phyloP scores from a whole-genome alignment of 92 coral and sea anemone species.

The Muricea muricata region DNA sequence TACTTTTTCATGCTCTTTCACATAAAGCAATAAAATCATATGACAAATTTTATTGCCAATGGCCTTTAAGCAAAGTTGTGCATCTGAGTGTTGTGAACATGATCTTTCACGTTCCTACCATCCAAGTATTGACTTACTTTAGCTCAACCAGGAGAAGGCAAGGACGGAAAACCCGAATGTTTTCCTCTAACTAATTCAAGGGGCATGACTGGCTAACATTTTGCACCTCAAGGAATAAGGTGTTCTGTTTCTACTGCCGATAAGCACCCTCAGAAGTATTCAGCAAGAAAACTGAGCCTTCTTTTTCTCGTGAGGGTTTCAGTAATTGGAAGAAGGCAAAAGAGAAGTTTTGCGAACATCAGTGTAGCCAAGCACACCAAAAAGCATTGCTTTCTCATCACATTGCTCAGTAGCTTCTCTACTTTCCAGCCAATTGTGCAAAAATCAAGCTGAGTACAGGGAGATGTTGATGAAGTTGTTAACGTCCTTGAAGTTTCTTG shows the following conservation, averaged over 20 bases:
- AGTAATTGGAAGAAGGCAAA: slow-evolving; percentile 25
- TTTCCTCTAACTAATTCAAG: slow-evolving; percentile 2
- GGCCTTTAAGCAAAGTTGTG: slow-evolving; percentile 2
- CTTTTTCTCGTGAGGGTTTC: not conserved
- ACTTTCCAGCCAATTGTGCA: slow-evolving; percentile 6
- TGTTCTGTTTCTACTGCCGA: slow-evolving; percentile 18
- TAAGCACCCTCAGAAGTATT: not conserved
- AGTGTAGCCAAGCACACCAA: slow-evolving; percentile 3
- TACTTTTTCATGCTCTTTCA: too few species aligned
- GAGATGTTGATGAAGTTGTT: slow-evolving; percentile 4
- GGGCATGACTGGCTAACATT: slow-evolving; percentile 3
- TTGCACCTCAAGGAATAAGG: slow-evolving; percentile 1
- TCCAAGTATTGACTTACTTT: slow-evolving; percentile 9
- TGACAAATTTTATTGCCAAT: not conserved
- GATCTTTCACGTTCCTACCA: slow-evolving; percentile 6
- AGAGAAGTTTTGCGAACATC: not conserved
- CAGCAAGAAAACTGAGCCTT: not conserved
- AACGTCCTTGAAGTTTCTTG: not conserved
- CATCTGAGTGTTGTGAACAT: slow-evolving; percentile 21
- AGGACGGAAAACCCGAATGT: slow-evolving; percentile 14
- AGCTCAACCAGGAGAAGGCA: slow-evolving; percentile 25
- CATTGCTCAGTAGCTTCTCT: slow-evolving; percentile 12
- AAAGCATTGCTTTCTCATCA: slow-evolving; percentile 2
- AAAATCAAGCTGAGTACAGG: not conserved
- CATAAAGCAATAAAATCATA: too few species aligned